These are phyloP conservation scores for Siderastrea siderea DNA, from an alignment of 92 coral and sea anemone species.

Conservation along the genomic window DNA sequence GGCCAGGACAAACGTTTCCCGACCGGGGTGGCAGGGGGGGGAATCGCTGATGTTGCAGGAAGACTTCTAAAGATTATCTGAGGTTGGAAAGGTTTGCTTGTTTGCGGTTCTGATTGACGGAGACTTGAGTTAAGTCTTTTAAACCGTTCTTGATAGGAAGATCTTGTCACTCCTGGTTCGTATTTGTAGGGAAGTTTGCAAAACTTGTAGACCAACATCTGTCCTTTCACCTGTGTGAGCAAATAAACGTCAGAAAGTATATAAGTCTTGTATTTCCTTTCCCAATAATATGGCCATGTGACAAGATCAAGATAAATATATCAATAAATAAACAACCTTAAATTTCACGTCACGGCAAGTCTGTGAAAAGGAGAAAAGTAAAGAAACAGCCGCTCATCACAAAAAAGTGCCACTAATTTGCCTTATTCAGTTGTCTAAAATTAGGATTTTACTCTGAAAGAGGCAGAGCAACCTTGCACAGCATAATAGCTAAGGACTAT, in stretches of 20 bases:
- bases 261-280: too few relatives aligned
- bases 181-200: conserved; percentile 85
- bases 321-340: too few relatives aligned
- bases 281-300: too few relatives aligned
- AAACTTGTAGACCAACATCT: conserved; percentile 88
- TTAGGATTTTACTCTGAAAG: too few relatives aligned
- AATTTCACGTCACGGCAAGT: too few relatives aligned
- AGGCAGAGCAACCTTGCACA: too few relatives aligned
- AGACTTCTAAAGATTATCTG: neutral
- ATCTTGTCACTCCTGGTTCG: conserved; percentile 67
- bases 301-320: too few relatives aligned
- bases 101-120: neutral
- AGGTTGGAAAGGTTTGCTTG: neutral
- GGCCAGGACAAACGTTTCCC: conserved; percentile 17
- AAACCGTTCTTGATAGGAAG: neutral
- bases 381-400: too few relatives aligned
- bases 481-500: too few relatives aligned
- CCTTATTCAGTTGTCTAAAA: too few relatives aligned
- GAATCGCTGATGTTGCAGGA: neutral
- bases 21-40: neutral
- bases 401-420: too few relatives aligned
- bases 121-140: neutral
- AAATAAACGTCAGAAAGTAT: neutral
- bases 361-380: too few relatives aligned
- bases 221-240: conserved; percentile 77